These are phyloP conservation scores for Microchirus variegatus DNA, from an alignment of 2,797 vertebrate genomes.

Conservation along the genomic window DNA sequence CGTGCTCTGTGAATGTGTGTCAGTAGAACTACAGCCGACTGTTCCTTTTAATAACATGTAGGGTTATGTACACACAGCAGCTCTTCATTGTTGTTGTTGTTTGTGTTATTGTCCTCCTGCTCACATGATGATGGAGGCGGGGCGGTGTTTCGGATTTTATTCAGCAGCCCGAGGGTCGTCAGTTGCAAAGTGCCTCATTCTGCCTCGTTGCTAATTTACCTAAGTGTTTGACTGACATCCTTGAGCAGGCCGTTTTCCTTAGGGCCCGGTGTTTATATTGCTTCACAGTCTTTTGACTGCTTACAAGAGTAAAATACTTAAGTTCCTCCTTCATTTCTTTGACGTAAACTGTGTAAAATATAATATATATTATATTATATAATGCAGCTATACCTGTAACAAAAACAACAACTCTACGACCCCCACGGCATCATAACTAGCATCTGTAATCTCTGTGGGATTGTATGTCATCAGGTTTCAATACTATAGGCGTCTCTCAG, in stretches of 20 bases:
- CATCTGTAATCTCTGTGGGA: neutral
- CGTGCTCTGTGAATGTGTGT: too few relatives aligned
- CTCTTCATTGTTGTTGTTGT: neutral
- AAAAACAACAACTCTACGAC: neutral
- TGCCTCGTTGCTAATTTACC: neutral
- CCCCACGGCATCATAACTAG: neutral
- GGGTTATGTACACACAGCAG: conserved; percentile 3
- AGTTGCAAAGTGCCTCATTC: neutral
- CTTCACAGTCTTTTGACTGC: neutral
- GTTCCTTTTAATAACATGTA: too few relatives aligned
- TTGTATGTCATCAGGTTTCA: conserved; percentile 1
- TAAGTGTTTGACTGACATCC: conserved; percentile 1
- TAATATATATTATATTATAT: too few relatives aligned
- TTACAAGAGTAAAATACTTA: neutral
- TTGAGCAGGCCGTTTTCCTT: neutral
- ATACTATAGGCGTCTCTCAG: conserved; percentile 1
- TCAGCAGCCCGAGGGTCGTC: conserved; percentile 5
- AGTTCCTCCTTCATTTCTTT: neutral
- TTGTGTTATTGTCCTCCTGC: neutral
- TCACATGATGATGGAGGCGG: conserved; percentile 20
- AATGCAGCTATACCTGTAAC: neutral
- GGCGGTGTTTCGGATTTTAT: neutral
- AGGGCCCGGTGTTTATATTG: neutral
- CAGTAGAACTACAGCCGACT: too few relatives aligned
- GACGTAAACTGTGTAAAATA: too few relatives aligned